Base-by-base conservation (phyloP, 2,113 vertebrate genomes). In the Rhabdomys dilectus region DNA sequence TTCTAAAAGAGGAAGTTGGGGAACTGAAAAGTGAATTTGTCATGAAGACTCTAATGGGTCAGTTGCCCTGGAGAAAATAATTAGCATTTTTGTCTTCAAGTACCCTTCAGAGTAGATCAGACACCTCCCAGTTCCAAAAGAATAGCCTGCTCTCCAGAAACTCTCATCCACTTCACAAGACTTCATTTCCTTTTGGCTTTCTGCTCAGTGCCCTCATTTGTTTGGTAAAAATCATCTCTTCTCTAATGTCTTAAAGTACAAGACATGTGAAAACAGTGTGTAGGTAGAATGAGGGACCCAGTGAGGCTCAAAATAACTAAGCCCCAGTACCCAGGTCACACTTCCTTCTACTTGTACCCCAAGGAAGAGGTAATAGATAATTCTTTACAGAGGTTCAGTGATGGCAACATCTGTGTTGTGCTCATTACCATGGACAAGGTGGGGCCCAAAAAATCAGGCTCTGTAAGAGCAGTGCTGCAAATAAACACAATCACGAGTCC, bases 1-100 rank as follows among this genome's bases (percentile, higher is more conserved):
- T 91, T n/a, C 48, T 56, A 42, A 87, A 62, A 96, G 66, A 17
- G 45, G 29, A 93, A 75, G 88, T 66, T 31, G 51, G 66, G 60
- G 62, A 89, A 93, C 39, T 82, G 24, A 76, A 68, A 9, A 12
- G 4, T 85, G 51, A 19, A 19, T 96, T 56, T 91, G 53, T 72
- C 62, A 62, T 48, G 93, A 91, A 64, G 17, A 51, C 11, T 95
- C 39, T 85, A 89, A 72, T 42, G 66, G 31, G 29, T 45, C 89
- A 53, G 34, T 91, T 93, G 51, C 60, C 58, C n/a, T 91, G 77
- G 81, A 94, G 82, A 96, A 91, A 48, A 53, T 77, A 91, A 96
- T 86, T 66, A 72, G 31, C 84, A 42, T 51, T 68, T 96, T 80
- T 95, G 45, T 48, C 29, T 78, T 89, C 21, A 34, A 87, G 88